These are phyloP conservation scores for Stercorarius parasiticus DNA, from an alignment of 2,113 vertebrate species.

Conservation along the genomic window DNA sequence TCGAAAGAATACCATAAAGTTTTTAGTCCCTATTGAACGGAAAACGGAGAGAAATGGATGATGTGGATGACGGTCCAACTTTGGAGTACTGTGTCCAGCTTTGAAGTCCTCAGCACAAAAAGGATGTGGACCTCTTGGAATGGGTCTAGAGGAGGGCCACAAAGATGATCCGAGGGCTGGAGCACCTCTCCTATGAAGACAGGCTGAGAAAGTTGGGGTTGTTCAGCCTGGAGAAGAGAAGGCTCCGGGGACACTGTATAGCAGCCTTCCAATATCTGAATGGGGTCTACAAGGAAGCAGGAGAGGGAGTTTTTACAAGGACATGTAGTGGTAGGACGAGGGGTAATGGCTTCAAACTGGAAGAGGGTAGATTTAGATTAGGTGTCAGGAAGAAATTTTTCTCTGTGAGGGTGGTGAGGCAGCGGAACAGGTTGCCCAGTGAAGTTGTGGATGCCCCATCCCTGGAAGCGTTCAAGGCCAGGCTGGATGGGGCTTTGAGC, in stretches of 20 bases:
- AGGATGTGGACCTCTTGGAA: background rate
- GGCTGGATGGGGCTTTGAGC: background rate
- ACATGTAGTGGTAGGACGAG: background rate
- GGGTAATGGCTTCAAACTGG: background rate
- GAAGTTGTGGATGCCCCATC: background rate
- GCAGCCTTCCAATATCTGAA: background rate
- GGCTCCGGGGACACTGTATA: background rate
- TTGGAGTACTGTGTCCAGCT: background rate
- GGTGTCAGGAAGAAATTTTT: background rate
- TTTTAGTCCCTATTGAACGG: background rate
- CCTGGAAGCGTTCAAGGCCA: background rate
- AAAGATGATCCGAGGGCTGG: background rate
- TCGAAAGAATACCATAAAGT: background rate
- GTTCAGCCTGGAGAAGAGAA: background rate
- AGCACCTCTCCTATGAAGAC: background rate
- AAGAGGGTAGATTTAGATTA: background rate
- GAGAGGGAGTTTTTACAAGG: background rate
- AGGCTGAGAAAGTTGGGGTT: background rate
- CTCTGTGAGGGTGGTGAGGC: background rate
- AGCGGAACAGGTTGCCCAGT: background rate
- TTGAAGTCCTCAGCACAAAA: background rate
- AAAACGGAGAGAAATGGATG: background rate
- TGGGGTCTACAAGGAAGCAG: background rate
- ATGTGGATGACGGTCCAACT: background rate
- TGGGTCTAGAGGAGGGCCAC: background rate